Base-by-base conservation (phyloP, 2,113 vertebrate species). In the Carassius auratus region DNA sequence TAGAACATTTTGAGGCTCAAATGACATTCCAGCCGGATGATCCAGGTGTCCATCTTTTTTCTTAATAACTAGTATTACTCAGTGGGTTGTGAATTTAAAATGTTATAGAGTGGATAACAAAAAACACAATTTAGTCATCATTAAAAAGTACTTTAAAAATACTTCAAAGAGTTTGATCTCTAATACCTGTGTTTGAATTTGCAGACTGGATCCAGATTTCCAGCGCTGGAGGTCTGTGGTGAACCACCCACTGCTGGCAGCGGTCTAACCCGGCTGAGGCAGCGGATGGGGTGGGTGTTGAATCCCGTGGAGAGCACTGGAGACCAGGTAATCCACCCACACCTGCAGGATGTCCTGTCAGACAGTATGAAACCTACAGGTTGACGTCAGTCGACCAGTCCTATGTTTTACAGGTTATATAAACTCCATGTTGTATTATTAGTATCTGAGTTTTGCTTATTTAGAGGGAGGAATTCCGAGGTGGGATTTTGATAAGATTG, bases 291-390 rank as follows among this genome's bases (percentile, higher is more conserved):
- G 26, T 62, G 83, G 57, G 38, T 17, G 62, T 82, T 73, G 59
- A 52, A 68, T 75, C 45, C 61, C 52, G 38, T 74, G 84, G 62
- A 42, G n/a, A 76, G 59, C 42, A 76, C 12, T 50, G 57, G 33
- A 26, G 83, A 79, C 50, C 88, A 92, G 92, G 92, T 93, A 93
- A 93, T 90, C 85, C 90, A 81, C 87, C 78, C 86, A 90, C 89
- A 86, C 90, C 90, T 77, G 83, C 90, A 92, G 93, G 92, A 93
- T 93, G 93, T 95, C 74, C 93, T 85, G 74, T 73, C 73, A 62
- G 62, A 85, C 68, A 15, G 12, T 42, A 19, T 2, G 4, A 83
- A 77, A 30, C 23, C 14, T 75, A 74, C 13, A 36, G 48, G 6
- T 26, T 85, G 38, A 87, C 26, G 26, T 87, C 59, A 66, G 59